Percentiles rank a stretch among this genome's conserved stretches.
phyloP scores from a whole-genome alignment of 2,888 invertebrate species.

The Norana najaformis region DNA sequence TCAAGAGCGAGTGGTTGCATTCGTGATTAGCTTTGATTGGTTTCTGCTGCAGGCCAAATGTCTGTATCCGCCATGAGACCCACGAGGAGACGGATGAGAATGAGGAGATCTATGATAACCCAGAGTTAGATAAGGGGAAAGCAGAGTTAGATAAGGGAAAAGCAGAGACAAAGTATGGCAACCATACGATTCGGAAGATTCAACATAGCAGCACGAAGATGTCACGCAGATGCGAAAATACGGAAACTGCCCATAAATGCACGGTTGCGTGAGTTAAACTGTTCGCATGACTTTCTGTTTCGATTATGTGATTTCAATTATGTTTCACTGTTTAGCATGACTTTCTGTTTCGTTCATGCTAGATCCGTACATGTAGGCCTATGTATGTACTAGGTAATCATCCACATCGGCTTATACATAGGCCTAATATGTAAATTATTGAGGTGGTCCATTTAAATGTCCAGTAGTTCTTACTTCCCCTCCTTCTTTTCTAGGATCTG shows the following conservation, averaged over 20 bases:
- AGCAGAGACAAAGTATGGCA: neutral
- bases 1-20: neutral
- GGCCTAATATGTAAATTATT: neutral
- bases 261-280: constrained; percentile 48
- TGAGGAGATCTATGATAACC: neutral
- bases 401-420: neutral
- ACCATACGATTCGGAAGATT: neutral
- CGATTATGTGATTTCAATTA: neutral
- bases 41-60: constrained; percentile 10
- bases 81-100: neutral
- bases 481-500: neutral
- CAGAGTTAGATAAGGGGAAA: neutral
- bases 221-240: constrained; percentile 48
- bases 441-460: too few relatives aligned
- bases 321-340: neutral
- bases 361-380: too few relatives aligned
- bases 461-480: neutral
- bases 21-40: neutral
- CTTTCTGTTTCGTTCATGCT: neutral
- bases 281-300: neutral
- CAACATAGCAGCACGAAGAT: neutral
- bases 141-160: neutral
- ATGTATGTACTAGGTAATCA: neutral
- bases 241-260: constrained; percentile 51
- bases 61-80: constrained; percentile 10